Evolutionary conservation across 2,888 invertebrate species (phyloP), one percentile per base, ranked within the genome.

Genomic region (Yponomeuta plumbellus): DNA sequence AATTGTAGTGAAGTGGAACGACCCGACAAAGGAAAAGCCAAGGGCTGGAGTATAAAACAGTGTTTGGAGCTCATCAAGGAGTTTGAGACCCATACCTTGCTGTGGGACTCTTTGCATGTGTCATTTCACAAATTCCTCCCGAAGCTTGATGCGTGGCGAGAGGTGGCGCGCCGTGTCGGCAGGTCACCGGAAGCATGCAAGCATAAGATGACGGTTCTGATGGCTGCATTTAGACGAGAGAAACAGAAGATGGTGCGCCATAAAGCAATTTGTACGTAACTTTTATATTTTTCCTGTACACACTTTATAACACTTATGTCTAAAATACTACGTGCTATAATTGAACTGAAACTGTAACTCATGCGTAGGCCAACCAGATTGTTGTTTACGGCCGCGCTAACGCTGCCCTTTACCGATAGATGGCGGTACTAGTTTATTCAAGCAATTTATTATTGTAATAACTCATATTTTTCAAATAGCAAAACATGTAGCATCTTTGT

Each of bases 161-260:
- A 76, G 11, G 76, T 84, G 64, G 74, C 76, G 3, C 64, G 68
- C 17, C 68, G 26, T 6, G 10, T 83, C 6, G 69, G 74, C 11
- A 68, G 74, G 34, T 59, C 73, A 1, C 67, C 74, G 11, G 73
- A 75, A 0, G 70, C 70, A 64, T 82, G 81, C 72, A 81, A 76
- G 68, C 73, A 75, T 67, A 84, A 84, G 69, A 80, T 81, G 75
- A 71, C 66, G 11, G 72, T 77, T 68, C 70, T 83, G 57, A 74
- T 77, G 74, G 79, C 80, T 20, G 79, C 79, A 23, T 80, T 80
- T 67, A 72, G 80, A 71, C 73, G 81, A 69, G 83, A 82, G 73
- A 83, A 83, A 68, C 71, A 77, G 0, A 83, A 76, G 71, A 66
- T 67, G 58, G 21, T 20, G 58, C 58, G 21, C 21, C 56, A n/a